Conservation (phyloP, 1,140 invertebrate species). For the Hestina assimilis region DNA sequence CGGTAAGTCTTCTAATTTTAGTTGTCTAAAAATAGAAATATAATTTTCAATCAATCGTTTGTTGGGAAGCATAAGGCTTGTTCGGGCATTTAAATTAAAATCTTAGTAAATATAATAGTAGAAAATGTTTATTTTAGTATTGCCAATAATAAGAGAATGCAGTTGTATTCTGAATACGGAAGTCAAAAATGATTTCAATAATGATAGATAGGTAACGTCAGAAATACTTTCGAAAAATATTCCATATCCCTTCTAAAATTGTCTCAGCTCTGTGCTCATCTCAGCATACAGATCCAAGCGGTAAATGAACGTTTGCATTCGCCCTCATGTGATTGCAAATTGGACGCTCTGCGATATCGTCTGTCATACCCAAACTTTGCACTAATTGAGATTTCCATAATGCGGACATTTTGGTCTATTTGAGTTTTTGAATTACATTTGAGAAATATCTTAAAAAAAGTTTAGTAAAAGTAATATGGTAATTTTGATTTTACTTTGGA, state of each 20-base stretch:
- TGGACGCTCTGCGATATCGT: slow-evolving; percentile 29
- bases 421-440: neutral
- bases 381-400: slow-evolving; percentile 33
- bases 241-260: neutral
- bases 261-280: neutral
- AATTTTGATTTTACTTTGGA: neutral
- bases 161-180: too few relatives aligned
- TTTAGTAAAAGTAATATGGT: neutral
- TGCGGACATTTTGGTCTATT: slow-evolving; percentile 10
- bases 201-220: too few relatives aligned
- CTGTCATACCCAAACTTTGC: slow-evolving; percentile 35
- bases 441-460: neutral
- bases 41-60: too few relatives aligned
- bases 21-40: too few relatives aligned
- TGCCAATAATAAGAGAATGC: too few relatives aligned
- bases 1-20: too few relatives aligned
- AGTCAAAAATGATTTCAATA: too few relatives aligned
- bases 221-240: too few relatives aligned
- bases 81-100: too few relatives aligned
- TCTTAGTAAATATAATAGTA: too few relatives aligned
- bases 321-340: slow-evolving; percentile 35
- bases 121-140: too few relatives aligned
- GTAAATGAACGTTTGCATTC: slow-evolving; percentile 32
- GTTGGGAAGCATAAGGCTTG: too few relatives aligned
- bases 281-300: slow-evolving; percentile 14